phyloP scores from a whole-genome alignment of 2,113 vertebrate genomes.

The Cottus gobio region DNA sequence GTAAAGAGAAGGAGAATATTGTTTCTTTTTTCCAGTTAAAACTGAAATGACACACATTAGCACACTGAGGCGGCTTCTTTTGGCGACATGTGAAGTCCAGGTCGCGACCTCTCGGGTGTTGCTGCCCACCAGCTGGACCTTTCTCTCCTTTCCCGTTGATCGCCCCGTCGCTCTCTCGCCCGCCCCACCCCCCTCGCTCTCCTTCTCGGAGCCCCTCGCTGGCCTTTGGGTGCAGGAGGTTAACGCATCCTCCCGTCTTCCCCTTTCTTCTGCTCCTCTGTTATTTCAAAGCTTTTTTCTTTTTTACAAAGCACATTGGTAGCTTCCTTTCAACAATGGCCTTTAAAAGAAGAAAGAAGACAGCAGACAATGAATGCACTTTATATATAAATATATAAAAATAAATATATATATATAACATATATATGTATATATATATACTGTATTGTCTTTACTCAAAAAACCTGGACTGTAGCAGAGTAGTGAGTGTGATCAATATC shows the following conservation, averaged over 20 bases:
- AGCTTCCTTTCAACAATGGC: slow-evolving; percentile 17
- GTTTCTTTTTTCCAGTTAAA: not conserved
- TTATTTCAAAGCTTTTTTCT: slow-evolving; percentile 29
- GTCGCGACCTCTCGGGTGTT: not conserved
- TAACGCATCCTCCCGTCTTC: slow-evolving; percentile 57
- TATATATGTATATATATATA: no score
- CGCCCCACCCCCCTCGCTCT: not conserved
- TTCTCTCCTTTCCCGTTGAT: slow-evolving; percentile 11
- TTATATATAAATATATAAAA: no score
- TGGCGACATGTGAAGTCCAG: slow-evolving; percentile 1
- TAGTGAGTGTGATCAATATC: no score
- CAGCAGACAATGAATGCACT: not conserved
- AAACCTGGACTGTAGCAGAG: not conserved
- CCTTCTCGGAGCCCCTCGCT: not conserved
- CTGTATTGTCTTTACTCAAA: not conserved
- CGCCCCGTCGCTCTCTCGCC: not conserved
- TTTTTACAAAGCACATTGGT: slow-evolving; percentile 8
- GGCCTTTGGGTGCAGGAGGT: slow-evolving; percentile 52
- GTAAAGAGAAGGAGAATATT: not conserved
- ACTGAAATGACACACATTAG: no score
- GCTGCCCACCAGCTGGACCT: not conserved
- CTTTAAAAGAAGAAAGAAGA: slow-evolving; percentile 8
- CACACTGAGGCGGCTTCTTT: not conserved
- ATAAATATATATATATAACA: no score
- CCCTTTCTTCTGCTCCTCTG: slow-evolving; percentile 6